phyloP scores from a whole-genome alignment of 2,797 vertebrate genomes.

The Pipistrellus pipistrellus region DNA sequence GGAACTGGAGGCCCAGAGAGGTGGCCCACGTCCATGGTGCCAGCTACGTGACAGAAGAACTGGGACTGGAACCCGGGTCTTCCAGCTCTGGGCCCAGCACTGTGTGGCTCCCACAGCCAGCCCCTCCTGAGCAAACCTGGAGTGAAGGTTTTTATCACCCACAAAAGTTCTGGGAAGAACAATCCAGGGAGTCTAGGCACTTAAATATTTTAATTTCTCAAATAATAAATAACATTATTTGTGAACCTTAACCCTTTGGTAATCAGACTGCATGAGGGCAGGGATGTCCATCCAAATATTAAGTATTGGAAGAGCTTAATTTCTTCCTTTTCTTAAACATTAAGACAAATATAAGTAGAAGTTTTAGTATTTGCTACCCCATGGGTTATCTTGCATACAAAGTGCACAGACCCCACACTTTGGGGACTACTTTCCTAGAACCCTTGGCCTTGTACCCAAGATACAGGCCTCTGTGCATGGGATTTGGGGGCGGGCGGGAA shows the following conservation, averaged over 20 bases:
- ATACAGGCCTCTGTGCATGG: neutral
- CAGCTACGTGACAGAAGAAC: neutral
- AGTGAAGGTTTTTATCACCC: neutral
- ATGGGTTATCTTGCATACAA: neutral
- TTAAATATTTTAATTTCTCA: neutral
- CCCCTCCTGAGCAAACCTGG: neutral
- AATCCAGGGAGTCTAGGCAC: neutral
- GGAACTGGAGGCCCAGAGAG: neutral
- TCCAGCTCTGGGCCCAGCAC: neutral
- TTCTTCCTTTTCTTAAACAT: neutral
- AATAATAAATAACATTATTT: neutral
- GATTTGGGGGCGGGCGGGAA: accelerated
- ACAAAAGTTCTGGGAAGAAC: neutral
- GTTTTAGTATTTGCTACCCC: neutral
- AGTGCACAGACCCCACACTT: neutral
- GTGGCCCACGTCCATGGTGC: neutral
- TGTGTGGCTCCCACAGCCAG: neutral
- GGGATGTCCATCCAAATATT: neutral
- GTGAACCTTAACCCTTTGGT: neutral
- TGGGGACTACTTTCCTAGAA: neutral
- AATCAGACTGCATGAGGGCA: neutral
- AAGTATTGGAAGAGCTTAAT: neutral
- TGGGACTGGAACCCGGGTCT: neutral
- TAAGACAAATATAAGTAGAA: neutral
- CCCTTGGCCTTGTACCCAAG: neutral